phyloP scores from a whole-genome alignment of 2,113 vertebrate genomes.

The Trichomycterus rosablanca region DNA sequence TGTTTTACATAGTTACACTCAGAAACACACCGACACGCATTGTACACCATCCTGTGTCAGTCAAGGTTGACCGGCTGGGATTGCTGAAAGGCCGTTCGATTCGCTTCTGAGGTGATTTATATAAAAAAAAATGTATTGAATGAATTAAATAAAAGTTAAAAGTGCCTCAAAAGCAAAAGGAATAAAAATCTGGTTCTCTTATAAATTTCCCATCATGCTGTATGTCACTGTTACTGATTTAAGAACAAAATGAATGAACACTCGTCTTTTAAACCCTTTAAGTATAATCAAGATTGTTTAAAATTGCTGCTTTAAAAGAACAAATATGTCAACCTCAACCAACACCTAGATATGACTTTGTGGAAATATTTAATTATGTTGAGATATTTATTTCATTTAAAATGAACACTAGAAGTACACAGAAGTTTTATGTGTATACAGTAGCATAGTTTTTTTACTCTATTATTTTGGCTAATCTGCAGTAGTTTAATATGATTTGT shows the following conservation, averaged over 20 bases:
- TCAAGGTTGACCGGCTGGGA: slow-evolving; percentile 3
- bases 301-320: neutral
- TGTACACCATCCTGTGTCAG: slow-evolving; percentile 27
- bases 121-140: no score
- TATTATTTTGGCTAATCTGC: no score
- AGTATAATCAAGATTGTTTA: neutral
- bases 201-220: neutral
- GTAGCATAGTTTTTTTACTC: slow-evolving; percentile 6
- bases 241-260: slow-evolving; percentile 21
- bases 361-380: slow-evolving; percentile 14
- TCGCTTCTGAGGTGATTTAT: slow-evolving; percentile 32
- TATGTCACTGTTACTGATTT: slow-evolving; percentile 10
- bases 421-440: slow-evolving; percentile 1
- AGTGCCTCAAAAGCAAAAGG: slow-evolving; percentile 40
- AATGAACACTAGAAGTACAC: neutral
- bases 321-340: neutral
- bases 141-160: slow-evolving; percentile 14
- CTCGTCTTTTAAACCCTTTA: slow-evolving; percentile 3
- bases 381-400: slow-evolving; percentile 30
- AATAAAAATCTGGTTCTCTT: neutral
- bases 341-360: neutral
- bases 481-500: no score
- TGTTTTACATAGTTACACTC: slow-evolving; percentile 43
- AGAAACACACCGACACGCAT: slow-evolving; percentile 11
- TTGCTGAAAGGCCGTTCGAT: slow-evolving; percentile 21